phyloP scores from a whole-genome alignment of 1,140 invertebrate species.

The Diorhabda carinulata region DNA sequence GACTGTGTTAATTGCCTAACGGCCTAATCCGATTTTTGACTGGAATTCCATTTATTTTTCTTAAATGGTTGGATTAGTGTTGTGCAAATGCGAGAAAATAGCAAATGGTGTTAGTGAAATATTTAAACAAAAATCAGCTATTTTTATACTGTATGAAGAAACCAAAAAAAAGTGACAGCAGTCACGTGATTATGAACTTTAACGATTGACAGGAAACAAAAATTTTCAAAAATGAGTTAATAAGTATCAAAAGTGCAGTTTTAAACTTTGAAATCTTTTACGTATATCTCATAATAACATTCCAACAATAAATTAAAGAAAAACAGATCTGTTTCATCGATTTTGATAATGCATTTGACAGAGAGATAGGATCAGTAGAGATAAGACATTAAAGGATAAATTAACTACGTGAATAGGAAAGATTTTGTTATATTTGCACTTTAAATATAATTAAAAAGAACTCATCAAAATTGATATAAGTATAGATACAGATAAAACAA shows the following conservation, averaged over 20 bases:
- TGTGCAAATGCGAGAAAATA: conserved; percentile 14
- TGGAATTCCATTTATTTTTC: conserved; percentile 23
- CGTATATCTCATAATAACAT: background rate
- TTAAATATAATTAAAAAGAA: too few species aligned
- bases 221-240: background rate
- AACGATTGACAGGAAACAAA: background rate
- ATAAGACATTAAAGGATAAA: background rate
- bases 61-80: conserved; percentile 25
- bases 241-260: background rate
- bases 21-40: conserved; percentile 22
- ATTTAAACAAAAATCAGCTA: conserved; percentile 39
- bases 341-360: background rate
- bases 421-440: too few species aligned
- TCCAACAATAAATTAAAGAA: background rate
- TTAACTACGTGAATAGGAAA: too few species aligned
- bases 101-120: conserved; percentile 16
- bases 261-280: background rate
- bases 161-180: background rate
- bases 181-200: background rate
- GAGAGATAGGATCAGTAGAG: background rate
- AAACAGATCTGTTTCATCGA: background rate
- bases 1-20: conserved; percentile 19
- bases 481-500: too few species aligned
- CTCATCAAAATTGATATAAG: too few species aligned
- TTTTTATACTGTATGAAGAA: conserved; percentile 19